Conservation (phyloP, 1,140 invertebrate species). For the Caerostris darwini region DNA sequence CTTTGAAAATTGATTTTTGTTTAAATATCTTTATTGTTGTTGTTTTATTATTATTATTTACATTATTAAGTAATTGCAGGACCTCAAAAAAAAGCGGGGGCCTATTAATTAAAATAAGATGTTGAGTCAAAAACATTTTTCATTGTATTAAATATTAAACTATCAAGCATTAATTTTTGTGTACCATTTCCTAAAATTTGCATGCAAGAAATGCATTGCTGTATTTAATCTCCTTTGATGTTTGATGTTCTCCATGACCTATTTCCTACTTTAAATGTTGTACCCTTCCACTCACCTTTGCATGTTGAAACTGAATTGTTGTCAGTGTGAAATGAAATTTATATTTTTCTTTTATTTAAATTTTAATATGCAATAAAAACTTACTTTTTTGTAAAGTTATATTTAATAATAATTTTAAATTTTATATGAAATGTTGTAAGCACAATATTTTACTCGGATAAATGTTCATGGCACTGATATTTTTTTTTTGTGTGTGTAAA, state of each 20-base stretch:
- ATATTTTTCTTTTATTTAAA: not conserved
- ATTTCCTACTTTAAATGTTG: conserved; percentile 13
- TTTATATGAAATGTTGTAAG: too few species aligned
- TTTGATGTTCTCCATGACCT: conserved; percentile 32
- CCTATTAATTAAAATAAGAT: not conserved
- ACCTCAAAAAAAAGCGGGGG: too few species aligned
- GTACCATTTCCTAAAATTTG: conserved; percentile 1
- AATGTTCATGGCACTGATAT: too few species aligned
- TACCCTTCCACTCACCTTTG: conserved; percentile 26
- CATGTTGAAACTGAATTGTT: conserved; percentile 24
- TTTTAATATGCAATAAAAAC: too few species aligned
- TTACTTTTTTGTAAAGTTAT: too few species aligned
- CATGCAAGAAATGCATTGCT: conserved; percentile 55
- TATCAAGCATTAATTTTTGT: not conserved
- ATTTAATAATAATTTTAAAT: too few species aligned
- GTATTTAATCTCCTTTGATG: conserved; percentile 5
- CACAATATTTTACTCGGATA: too few species aligned
- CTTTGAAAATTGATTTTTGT: too few species aligned
- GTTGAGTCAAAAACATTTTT: not conserved
- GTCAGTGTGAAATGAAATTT: conserved; percentile 8
- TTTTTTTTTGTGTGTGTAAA: too few species aligned
- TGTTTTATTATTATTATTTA: too few species aligned
- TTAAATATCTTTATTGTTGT: too few species aligned
- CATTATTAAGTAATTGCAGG: too few species aligned
- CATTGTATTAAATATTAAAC: not conserved